Evolutionary conservation across 2,797 vertebrate genomes (phyloP).

Genomic region (Coilia nasus): DNA sequence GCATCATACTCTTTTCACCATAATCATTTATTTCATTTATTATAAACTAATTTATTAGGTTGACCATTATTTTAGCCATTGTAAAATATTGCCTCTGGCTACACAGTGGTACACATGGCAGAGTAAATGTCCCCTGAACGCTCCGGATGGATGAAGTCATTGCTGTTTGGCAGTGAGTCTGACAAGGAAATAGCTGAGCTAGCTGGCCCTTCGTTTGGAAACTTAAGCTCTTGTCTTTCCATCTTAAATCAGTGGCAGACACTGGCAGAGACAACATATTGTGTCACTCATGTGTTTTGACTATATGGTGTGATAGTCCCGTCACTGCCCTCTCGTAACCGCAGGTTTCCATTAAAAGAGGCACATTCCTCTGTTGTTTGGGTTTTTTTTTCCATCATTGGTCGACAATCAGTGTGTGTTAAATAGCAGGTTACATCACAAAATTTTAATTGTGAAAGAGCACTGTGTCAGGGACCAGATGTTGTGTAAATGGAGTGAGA

Average conservation of each 20-base stretch:
- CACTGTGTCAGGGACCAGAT: too few relatives aligned
- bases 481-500: too few relatives aligned
- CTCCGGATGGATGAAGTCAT: neutral
- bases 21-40: too few relatives aligned
- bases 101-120: too few relatives aligned
- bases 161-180: neutral
- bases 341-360: neutral
- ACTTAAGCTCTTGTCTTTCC: neutral
- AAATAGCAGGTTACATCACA: too few relatives aligned
- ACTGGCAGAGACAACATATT: neutral
- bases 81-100: too few relatives aligned
- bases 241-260: neutral
- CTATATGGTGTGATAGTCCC: neutral
- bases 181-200: neutral
- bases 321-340: neutral
- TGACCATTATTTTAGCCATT: too few relatives aligned
- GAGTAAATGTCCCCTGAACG: neutral
- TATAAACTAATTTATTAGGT: too few relatives aligned
- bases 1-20: too few relatives aligned
- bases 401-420: neutral
- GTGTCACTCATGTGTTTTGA: neutral
- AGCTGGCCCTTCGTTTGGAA: neutral
- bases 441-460: too few relatives aligned
- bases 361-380: constrained; percentile 10
- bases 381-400: neutral